phyloP scores from a whole-genome alignment of 1,140 invertebrate genomes.

The Rhizoglyphus robini region DNA sequence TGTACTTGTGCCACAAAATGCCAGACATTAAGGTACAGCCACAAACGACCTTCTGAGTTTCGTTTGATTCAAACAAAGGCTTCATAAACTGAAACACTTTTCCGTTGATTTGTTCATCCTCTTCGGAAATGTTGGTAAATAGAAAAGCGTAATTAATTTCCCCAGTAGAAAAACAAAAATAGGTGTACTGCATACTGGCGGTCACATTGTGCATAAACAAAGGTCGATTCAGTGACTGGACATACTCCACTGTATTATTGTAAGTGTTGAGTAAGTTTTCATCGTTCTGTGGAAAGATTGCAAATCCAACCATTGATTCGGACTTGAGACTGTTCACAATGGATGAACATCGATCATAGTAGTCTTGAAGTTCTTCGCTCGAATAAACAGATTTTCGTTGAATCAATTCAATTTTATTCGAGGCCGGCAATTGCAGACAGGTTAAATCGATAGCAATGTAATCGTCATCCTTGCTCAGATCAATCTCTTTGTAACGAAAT shows the following conservation, averaged over 20 bases:
- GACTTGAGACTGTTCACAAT: background rate
- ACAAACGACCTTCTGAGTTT: too few species aligned
- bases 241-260: background rate
- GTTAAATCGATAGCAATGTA: background rate
- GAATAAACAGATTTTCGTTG: background rate
- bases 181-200: too few species aligned
- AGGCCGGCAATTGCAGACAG: background rate
- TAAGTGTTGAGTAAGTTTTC: background rate
- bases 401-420: background rate
- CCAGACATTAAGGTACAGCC: too few species aligned
- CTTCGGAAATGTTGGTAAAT: too few species aligned
- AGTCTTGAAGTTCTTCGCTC: background rate
- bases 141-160: too few species aligned
- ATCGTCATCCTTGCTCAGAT: too few species aligned
- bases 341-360: background rate
- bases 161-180: too few species aligned
- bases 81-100: too few species aligned
- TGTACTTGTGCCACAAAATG: too few species aligned
- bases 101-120: too few species aligned
- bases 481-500: too few species aligned
- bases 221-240: background rate
- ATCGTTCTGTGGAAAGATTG: background rate
- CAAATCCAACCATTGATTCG: background rate
- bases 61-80: too few species aligned
- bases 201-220: background rate